Evolutionary conservation across 2,113 vertebrate species (phyloP), one percentile per base, ranked within the genome.

Genomic region (Tachuris rubrigastra): DNA sequence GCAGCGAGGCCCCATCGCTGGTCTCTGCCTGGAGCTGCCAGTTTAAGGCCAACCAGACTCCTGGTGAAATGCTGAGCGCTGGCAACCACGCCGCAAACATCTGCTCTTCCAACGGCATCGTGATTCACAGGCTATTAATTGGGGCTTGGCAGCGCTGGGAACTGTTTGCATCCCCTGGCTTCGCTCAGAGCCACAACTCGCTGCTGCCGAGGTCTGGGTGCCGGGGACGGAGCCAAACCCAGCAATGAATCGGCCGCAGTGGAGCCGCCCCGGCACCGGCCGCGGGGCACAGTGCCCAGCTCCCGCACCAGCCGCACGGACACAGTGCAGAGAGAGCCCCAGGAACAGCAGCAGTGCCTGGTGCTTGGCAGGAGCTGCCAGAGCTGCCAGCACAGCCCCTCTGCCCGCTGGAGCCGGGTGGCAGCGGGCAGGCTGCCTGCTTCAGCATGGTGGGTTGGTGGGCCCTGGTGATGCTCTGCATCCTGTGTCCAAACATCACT

Each of bases 101-200:
- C 95, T 96, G 96, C 89, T 95, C 87, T 91, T 95, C 93, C 89
- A 96, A 46, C 11, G 7, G 91, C 89, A 81, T n/a, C 62, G 3
- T 93, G 96, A 96, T 96, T 96, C 95, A 96, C 91, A 50, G 93
- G 89, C 82, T 84, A 89, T 95, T 96, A 92, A 95, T 81, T 90
- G 90, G 84, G 94, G 72, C 73, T 95, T 95, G 95, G 96, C 96
- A 97, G 89, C 23, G 0, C 62, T 13, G 62, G 82, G 81, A 79
- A 42, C 74, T 73, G 91, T 96, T 97, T 95, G 81, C 91, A 93
- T 87, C 93, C 93, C 74, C 89, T 89, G 93, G 93, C 93, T 79
- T 68, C 6, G 17, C 90, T 92, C 87, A 62, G 94, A 96, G 95
- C 93, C 95, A 95, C 96, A 97, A 91, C 96, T 94, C 20, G 8